Conservation (phyloP, 2,797 vertebrate genomes). For the Discoglossus pictus region DNA sequence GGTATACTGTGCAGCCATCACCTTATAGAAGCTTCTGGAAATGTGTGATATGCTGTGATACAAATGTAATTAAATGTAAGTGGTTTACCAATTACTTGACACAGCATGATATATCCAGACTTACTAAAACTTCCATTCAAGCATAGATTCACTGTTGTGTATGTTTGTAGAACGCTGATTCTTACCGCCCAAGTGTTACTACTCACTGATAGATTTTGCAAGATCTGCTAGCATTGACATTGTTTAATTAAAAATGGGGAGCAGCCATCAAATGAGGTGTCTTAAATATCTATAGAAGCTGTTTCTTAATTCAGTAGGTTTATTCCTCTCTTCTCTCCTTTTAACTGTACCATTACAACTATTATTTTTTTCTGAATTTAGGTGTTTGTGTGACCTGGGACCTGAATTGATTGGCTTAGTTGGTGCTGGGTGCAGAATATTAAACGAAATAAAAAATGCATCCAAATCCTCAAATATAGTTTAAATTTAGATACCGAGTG, state of each 20-base stretch:
- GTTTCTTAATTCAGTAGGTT: neutral
- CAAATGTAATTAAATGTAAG: neutral
- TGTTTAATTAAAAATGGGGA: too few species aligned
- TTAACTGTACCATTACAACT: slow-evolving; percentile 3
- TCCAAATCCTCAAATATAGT: slow-evolving; percentile 12
- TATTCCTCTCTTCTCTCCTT: slow-evolving; percentile 3
- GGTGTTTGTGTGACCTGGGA: slow-evolving; percentile 1
- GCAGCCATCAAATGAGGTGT: neutral
- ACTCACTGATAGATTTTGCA: too few species aligned
- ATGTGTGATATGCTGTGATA: neutral
- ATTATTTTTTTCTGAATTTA: neutral
- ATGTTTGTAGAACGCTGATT: too few species aligned
- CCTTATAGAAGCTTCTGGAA: neutral
- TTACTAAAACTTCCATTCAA: too few species aligned
- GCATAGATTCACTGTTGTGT: too few species aligned
- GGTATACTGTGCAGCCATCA: slow-evolving; percentile 7
- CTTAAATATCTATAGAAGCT: neutral
- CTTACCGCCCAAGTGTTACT: too few species aligned
- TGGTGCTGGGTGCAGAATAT: slow-evolving; percentile 6
- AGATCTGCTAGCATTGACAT: too few species aligned
- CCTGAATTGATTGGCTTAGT: neutral
- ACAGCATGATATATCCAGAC: too few species aligned
- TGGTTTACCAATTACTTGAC: too few species aligned
- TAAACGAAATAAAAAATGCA: slow-evolving; percentile 3
- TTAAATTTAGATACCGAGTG: neutral